Conservation (phyloP, 1,140 invertebrate species). For the Drosophila eugracilis region DNA sequence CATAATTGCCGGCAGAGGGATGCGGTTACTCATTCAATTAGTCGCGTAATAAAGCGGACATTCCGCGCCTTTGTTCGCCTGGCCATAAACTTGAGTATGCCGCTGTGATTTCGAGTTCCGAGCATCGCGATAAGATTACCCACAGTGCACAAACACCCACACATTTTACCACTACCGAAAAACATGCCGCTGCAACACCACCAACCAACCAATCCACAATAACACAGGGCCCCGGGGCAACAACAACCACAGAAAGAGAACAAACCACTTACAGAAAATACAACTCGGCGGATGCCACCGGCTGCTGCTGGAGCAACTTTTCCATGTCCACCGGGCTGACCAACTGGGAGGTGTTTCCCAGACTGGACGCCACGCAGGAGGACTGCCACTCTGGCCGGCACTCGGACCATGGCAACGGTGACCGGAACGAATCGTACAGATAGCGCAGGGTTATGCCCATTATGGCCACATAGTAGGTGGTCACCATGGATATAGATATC, state of each 20-base stretch:
- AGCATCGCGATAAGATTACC: slow-evolving; percentile 60
- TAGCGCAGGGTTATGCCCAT: slow-evolving; percentile 90
- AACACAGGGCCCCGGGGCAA: slow-evolving; percentile 1
- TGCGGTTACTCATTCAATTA: slow-evolving; percentile 67
- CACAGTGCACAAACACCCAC: slow-evolving; percentile 32
- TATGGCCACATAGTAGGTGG: slow-evolving; percentile 90
- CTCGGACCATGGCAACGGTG: slow-evolving; percentile 88
- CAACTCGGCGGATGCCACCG: slow-evolving; percentile 79
- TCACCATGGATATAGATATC: slow-evolving; percentile 89
- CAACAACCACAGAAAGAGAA: slow-evolving; percentile 7
- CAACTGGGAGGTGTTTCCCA: slow-evolving; percentile 45
- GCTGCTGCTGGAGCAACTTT: slow-evolving; percentile 25
- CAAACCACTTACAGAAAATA: slow-evolving; percentile 84
- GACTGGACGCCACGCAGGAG: slow-evolving; percentile 84
- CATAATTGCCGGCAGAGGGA: slow-evolving; percentile 29
- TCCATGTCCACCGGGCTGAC: slow-evolving; percentile 19
- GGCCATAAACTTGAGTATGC: slow-evolving; percentile 65
- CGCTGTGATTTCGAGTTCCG: slow-evolving; percentile 28
- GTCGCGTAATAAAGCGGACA: slow-evolving; percentile 64
- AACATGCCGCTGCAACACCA: slow-evolving; percentile 43
- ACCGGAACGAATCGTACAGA: slow-evolving; percentile 88
- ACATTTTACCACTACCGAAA: slow-evolving; percentile 25
- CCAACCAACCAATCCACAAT: slow-evolving; percentile 26
- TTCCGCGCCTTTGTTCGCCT: slow-evolving; percentile 44
- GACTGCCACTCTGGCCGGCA: slow-evolving; percentile 87